Conservation (phyloP, 2,888 invertebrate species). For the Alcis repandata region DNA sequence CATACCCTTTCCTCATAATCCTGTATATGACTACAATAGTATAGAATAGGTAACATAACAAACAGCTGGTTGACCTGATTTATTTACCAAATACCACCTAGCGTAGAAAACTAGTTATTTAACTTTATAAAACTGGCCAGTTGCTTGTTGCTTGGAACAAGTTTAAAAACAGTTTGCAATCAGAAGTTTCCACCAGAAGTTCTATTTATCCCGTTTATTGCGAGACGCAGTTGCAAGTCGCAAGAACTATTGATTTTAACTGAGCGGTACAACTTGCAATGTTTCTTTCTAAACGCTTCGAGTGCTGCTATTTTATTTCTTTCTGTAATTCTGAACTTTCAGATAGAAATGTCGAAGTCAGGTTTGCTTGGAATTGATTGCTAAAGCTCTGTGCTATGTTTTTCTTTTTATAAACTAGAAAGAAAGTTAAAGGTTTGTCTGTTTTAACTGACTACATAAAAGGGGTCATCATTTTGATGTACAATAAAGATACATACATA, state of each 20-base stretch:
- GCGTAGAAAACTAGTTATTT: no score
- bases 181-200: background rate
- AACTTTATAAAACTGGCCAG: background rate
- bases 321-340: background rate
- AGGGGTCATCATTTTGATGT: no score
- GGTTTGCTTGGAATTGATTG: background rate
- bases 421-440: no score
- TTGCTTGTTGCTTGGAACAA: background rate
- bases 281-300: background rate
- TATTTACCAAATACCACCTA: no score
- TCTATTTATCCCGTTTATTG: background rate
- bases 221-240: background rate
- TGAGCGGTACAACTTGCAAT: background rate
- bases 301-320: background rate
- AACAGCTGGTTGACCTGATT: no score
- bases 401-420: no score
- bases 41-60: no score
- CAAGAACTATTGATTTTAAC: conserved; percentile 3
- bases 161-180: background rate
- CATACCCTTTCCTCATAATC: no score
- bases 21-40: no score
- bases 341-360: background rate
- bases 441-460: no score
- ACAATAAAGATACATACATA: no score
- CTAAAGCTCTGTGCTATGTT: background rate